phyloP scores from a whole-genome alignment of 2,888 invertebrate genomes.

The Acronicta psi region DNA sequence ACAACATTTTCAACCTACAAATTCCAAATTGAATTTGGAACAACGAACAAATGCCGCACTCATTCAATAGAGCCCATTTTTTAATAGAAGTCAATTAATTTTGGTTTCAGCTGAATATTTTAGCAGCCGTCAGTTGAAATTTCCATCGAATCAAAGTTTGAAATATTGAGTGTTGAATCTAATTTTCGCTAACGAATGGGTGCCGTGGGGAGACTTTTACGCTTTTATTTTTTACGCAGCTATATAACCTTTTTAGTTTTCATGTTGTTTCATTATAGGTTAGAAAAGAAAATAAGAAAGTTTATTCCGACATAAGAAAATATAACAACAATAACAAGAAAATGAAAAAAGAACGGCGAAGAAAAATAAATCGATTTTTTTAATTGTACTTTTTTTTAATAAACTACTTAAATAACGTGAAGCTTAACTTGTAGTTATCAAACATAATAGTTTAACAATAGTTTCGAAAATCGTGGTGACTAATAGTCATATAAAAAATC shows the following conservation, averaged over 20 bases:
- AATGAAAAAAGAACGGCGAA: too few relatives aligned
- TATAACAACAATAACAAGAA: too few relatives aligned
- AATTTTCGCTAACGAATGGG: conserved; percentile 63
- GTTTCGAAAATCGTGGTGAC: too few relatives aligned
- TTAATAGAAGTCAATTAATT: conserved; percentile 60
- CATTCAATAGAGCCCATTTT: conserved; percentile 46
- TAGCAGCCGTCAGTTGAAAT: conserved; percentile 60
- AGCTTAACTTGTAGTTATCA: too few relatives aligned
- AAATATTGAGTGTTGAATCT: conserved; percentile 69
- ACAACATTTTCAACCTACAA: conserved; percentile 13
- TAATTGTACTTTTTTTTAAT: too few relatives aligned
- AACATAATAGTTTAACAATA: too few relatives aligned
- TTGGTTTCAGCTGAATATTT: conserved; percentile 56
- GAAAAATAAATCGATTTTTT: too few relatives aligned
- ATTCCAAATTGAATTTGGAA: conserved; percentile 14
- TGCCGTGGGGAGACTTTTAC: conserved; percentile 28
- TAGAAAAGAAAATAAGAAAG: background rate
- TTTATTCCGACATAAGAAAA: too few relatives aligned
- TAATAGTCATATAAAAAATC: too few relatives aligned
- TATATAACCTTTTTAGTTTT: conserved; percentile 30
- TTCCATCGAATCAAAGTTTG: conserved; percentile 67
- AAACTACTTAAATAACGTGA: too few relatives aligned
- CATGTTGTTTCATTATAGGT: background rate
- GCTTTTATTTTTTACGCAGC: conserved; percentile 39
- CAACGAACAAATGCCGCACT: conserved; percentile 17